Conservation (phyloP, 2,888 invertebrate genomes). For the Parelbella ahira region DNA sequence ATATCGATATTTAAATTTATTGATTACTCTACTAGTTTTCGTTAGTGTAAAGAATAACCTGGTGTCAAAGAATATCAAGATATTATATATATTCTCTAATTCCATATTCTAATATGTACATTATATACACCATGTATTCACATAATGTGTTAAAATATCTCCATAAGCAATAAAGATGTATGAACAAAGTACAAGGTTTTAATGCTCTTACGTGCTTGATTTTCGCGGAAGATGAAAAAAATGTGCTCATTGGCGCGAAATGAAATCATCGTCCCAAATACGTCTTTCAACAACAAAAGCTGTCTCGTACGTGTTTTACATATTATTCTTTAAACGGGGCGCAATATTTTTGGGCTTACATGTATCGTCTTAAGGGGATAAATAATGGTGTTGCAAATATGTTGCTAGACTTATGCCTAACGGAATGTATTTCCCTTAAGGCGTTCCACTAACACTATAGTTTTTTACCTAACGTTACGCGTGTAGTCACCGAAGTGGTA, state of each 20-base stretch:
- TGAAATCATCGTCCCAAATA: slow-evolving; percentile 67
- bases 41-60: slow-evolving; percentile 56
- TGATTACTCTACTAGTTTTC: slow-evolving; percentile 49
- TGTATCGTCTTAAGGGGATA: slow-evolving; percentile 61
- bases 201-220: slow-evolving; percentile 63
- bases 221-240: slow-evolving; percentile 61
- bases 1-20: slow-evolving; percentile 55
- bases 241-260: slow-evolving; percentile 69
- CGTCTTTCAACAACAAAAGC: slow-evolving; percentile 68
- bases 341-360: slow-evolving; percentile 58
- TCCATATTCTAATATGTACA: too few species aligned
- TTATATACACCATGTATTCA: too few species aligned
- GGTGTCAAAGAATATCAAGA: slow-evolving; percentile 39
- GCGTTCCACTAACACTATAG: too few species aligned
- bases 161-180: slow-evolving; percentile 46
- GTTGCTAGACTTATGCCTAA: too few species aligned
- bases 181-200: slow-evolving; percentile 54
- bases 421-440: background rate
- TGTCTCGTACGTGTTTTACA: slow-evolving; percentile 62
- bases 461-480: too few species aligned
- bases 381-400: slow-evolving; percentile 48
- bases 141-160: slow-evolving; percentile 31
- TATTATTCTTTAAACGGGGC: slow-evolving; percentile 64
- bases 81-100: too few species aligned
- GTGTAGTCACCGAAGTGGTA: too few species aligned